Base-by-base conservation (phyloP, 2,113 vertebrate species). In the Sinocyclocheilus anshuiensis region DNA sequence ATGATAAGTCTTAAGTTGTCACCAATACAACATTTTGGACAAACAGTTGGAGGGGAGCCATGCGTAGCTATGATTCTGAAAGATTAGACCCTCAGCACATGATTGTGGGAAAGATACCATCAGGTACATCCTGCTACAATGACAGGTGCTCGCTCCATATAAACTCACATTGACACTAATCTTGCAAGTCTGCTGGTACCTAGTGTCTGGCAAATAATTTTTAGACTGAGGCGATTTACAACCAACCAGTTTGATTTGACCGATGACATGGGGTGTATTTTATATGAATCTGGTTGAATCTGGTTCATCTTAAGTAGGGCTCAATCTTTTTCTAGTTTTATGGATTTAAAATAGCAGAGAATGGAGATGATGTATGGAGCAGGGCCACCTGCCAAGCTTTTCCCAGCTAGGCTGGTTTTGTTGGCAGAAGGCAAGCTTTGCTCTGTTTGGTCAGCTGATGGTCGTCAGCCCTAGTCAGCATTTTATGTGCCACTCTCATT, bases 391-490 rank as follows among this genome's bases (percentile, higher is more conserved):
- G 79, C 81, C 6, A 55, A 18, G 33, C 8, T 57, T 75, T 59
- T 36, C 26, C 26, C 57, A 55, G 45, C 59, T 67, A 69, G 22
- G 45, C 45, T 57, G 76, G 29, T 78, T 22, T 67, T 36, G 77
- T 59, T 76, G 18, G 24, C 76, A 42, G n/a, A 82, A 9, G 53
- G 53, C 78, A 48, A 5, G 36, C 86, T 71, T 67, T 36, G 45
- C 83, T 72, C 39, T 67, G 88, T 86, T 87, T 65, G 36, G 55
- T 89, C 80, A 81, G 53, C 72, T 87, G 86, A 86, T 55, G 24
- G 10, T 55, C 59, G 72, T 63, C 53, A 50, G 63, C 63, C 39
- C 69, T 80, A 83, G 79, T 84, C 74, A 77, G 86, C 22, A 18
- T 71, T 65, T 90, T 88, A 39, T 42, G 72, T 80, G 75, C 26